phyloP scores from a whole-genome alignment of 2,797 vertebrate species.

The Chaetodon trifasciatus region DNA sequence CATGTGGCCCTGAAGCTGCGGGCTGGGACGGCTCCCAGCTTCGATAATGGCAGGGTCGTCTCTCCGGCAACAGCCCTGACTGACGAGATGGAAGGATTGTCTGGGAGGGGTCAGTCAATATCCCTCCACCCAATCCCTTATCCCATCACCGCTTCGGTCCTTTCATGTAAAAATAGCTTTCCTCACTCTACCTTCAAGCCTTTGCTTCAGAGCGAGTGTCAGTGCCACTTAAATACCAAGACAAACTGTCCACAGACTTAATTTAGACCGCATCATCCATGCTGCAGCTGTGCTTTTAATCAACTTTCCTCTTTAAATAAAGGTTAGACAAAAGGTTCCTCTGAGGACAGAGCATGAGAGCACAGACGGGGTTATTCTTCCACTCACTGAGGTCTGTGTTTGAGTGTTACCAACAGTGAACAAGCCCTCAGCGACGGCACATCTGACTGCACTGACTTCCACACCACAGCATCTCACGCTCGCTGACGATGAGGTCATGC shows the following conservation, averaged over 20 bases:
- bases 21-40: constrained; percentile 32
- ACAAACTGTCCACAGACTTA: neutral
- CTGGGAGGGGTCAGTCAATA: constrained; percentile 56
- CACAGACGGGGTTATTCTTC: constrained; percentile 49
- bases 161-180: constrained; percentile 40
- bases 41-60: constrained; percentile 50
- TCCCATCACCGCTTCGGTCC: constrained; percentile 25
- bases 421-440: constrained; percentile 35
- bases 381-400: constrained; percentile 21
- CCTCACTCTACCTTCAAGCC: constrained; percentile 5
- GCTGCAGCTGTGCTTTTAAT: constrained; percentile 24
- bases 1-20: constrained; percentile 57
- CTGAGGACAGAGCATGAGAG: constrained; percentile 28
- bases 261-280: neutral
- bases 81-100: constrained; percentile 37
- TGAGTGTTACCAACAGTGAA: constrained; percentile 35
- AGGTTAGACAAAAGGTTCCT: constrained; percentile 21
- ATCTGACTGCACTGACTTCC: constrained; percentile 35
- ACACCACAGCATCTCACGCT: constrained; percentile 29
- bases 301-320: constrained; percentile 20
- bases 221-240: neutral
- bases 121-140: constrained; percentile 37
- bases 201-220: constrained; percentile 15
- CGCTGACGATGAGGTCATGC: constrained; percentile 48
- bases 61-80: constrained; percentile 67